A percentile compares a stretch with the other conserved stretches of the same genome.
Conservation (phyloP, 2,888 invertebrate species). For the Chloromyia formosa region DNA sequence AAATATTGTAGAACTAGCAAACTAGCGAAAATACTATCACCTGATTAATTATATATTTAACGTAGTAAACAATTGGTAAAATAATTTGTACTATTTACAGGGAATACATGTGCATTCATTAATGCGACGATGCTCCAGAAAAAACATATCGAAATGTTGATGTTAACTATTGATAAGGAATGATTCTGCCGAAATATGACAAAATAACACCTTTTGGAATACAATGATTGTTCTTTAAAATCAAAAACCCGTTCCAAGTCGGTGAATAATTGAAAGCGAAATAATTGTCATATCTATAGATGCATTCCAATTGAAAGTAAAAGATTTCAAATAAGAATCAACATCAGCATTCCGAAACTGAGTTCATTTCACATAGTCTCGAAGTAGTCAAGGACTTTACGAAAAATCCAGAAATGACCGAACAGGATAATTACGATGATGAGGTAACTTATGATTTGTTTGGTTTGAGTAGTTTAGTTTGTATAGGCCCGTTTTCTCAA, state of each 20-base stretch:
- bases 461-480: constrained; percentile 12
- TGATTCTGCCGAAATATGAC: too few species aligned
- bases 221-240: not conserved
- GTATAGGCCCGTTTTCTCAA: too few species aligned
- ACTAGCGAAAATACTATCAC: not conserved
- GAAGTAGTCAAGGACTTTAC: not conserved
- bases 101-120: not conserved
- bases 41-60: not conserved
- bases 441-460: constrained; percentile 58
- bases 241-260: too few species aligned
- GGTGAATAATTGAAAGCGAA: too few species aligned
- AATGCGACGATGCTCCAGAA: not conserved
- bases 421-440: constrained; percentile 65
- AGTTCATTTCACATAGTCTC: too few species aligned
- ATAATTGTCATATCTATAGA: too few species aligned
- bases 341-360: too few species aligned
- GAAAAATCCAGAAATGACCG: constrained; percentile 57
- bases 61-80: not conserved
- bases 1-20: not conserved
- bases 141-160: constrained; percentile 25
- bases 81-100: constrained; percentile 8
- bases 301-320: too few species aligned
- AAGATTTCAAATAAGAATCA: too few species aligned
- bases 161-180: not conserved
- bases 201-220: too few species aligned